Evolutionary conservation across 1,140 invertebrate genomes (phyloP).

Genomic region (Batillaria attramentaria): DNA sequence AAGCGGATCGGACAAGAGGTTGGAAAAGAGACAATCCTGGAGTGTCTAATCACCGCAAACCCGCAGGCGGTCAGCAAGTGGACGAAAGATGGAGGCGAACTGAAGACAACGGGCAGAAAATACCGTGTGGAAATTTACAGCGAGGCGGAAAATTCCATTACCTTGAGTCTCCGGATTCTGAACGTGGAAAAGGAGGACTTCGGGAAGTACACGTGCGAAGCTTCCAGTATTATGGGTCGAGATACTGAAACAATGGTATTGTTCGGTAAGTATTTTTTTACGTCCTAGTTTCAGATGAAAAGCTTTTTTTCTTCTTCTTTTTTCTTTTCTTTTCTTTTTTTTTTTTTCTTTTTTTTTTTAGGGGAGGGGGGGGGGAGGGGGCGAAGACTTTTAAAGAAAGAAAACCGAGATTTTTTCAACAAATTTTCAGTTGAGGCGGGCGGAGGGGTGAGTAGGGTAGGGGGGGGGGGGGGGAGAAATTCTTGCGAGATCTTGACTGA

Average conservation of each 20-base stretch:
- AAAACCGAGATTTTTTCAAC: too few relatives aligned
- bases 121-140: constrained; percentile 84
- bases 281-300: too few relatives aligned
- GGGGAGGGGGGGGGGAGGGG: too few relatives aligned
- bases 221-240: constrained; percentile 89
- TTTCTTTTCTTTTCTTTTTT: too few relatives aligned
- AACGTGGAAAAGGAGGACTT: constrained; percentile 85
- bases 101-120: constrained; percentile 72
- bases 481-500: too few relatives aligned
- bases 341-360: too few relatives aligned
- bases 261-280: constrained; percentile 83
- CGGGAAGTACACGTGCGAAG: constrained; percentile 91
- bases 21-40: constrained; percentile 76
- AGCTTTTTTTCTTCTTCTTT: too few relatives aligned
- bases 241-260: constrained; percentile 87
- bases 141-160: constrained; percentile 83
- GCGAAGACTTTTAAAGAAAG: too few relatives aligned
- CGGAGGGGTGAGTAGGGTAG: too few relatives aligned
- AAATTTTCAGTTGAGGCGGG: too few relatives aligned
- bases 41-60: constrained; percentile 92
- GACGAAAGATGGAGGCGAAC: constrained; percentile 74
- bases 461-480: too few relatives aligned
- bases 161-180: constrained; percentile 87
- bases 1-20: constrained; percentile 59
- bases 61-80: constrained; percentile 89